Evolutionary conservation across 2,797 vertebrate genomes (phyloP).

Genomic region (Tinamus major): DNA sequence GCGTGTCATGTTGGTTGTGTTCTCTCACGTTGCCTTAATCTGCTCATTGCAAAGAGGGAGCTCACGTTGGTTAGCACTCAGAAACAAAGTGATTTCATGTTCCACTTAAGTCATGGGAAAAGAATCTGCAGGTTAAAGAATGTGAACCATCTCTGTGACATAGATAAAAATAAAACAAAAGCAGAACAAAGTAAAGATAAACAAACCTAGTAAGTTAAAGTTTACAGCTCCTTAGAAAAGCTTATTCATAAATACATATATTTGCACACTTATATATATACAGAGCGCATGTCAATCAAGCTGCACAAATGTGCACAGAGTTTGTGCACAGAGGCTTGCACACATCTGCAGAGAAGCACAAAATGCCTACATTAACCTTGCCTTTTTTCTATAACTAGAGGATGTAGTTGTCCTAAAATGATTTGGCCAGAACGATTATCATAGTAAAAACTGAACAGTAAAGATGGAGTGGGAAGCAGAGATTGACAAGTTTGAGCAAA

Average conservation of each 20-base stretch:
- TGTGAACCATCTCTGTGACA: background rate
- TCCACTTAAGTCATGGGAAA: constrained; percentile 1
- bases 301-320: background rate
- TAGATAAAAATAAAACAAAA: background rate
- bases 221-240: background rate
- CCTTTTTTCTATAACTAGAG: background rate
- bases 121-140: background rate
- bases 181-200: background rate
- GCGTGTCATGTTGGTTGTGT: background rate
- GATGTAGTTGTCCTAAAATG: accelerated
- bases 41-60: background rate
- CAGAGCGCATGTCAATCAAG: background rate
- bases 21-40: background rate
- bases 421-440: background rate
- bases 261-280: background rate
- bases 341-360: accelerated
- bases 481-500: background rate
- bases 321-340: background rate
- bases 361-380: background rate
- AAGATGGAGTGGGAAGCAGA: background rate
- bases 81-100: background rate
- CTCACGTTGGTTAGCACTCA: background rate
- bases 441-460: background rate
- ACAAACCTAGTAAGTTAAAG: background rate
- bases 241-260: background rate